Evolutionary conservation across 1,140 invertebrate species (phyloP), one percentile per base, ranked within the genome.

Genomic region (Rhopalosiphum padi): DNA sequence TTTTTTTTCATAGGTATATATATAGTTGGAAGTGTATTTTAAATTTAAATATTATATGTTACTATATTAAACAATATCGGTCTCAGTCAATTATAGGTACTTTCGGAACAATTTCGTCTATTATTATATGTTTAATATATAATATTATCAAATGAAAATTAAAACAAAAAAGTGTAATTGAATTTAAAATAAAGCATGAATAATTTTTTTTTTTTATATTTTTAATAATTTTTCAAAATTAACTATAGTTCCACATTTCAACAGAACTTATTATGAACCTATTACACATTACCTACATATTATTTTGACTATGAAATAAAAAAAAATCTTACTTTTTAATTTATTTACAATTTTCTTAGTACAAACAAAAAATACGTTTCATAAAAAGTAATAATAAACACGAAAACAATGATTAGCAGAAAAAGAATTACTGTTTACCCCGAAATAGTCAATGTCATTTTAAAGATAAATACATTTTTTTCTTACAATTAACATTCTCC

Each of bases 11-110:
- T 77, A n/a, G 8, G 30, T n/a, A n/a, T 18, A 46, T 18, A 2
- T 77, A n/a, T 30, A 60, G 15, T n/a, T 60, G 8, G 8, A 68
- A n/a, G 60, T 77, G 30, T 77, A 77, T 77, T 77, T n/a, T 77
- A 77, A 51, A 51, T 77, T 77, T 77, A n/a, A 18, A n/a, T 18
- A n/a, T 53, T 23, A 53, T 53, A 53, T 53, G 23, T 23, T 77
- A 77, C n/a, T n/a, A n/a, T 68, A 68, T n/a, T 68, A 77, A 77
- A n/a, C 60, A 77, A n/a, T 77, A 77, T 77, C n/a, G 60, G 60
- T 77, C 30, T n/a, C 60, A 77, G 60, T 77, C 60, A 15, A 68
- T 68, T 77, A 77, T n/a, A 41, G 41, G 41, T 3, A 68, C 60
- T 77, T 77, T 77, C 1, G 5, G 15, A 77, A n/a, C 60, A 77